These are phyloP conservation scores for Cerastis rubricosa DNA, from an alignment of 2,888 invertebrate genomes.

Conservation along the genomic window DNA sequence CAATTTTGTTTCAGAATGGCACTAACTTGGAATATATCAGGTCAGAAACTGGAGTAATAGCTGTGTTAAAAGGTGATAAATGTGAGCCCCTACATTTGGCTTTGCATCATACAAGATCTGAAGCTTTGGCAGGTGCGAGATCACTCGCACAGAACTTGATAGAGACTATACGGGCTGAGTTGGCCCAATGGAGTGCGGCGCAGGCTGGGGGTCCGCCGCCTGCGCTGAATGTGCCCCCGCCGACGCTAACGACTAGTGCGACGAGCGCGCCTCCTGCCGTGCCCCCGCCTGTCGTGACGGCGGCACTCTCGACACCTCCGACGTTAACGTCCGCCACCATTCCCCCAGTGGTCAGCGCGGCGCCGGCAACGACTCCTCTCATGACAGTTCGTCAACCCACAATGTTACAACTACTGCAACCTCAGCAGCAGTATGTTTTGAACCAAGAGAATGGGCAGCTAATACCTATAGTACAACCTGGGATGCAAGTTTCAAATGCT, in stretches of 20 bases:
- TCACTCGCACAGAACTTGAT: constrained; percentile 94
- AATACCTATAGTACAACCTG: constrained; percentile 88
- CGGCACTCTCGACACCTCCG: constrained; percentile 80
- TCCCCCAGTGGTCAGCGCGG: constrained; percentile 86
- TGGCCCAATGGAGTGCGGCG: constrained; percentile 88
- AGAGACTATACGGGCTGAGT: constrained; percentile 93
- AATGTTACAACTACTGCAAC: constrained; percentile 82
- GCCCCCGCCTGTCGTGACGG: constrained; percentile 80
- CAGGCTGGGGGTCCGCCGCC: constrained; percentile 86
- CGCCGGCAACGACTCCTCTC: constrained; percentile 83
- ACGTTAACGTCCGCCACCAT: constrained; percentile 79
- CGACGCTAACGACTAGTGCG: constrained; percentile 76
- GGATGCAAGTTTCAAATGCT: constrained; percentile 85
- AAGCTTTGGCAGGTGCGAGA: constrained; percentile 93
- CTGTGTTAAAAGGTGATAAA: constrained; percentile 93
- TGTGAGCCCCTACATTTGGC: constrained; percentile 94
- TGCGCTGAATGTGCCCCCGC: constrained; percentile 85
- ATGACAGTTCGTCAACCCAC: constrained; percentile 88
- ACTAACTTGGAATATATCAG: constrained; percentile 94
- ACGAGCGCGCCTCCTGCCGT: constrained; percentile 81
- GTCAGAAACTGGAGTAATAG: constrained; percentile 94
- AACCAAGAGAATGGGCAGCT: constrained; percentile 89
- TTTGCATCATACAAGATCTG: constrained; percentile 93
- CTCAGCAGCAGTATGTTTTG: constrained; percentile 87
- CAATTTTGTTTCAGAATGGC: constrained; percentile 87